Base-by-base conservation (phyloP, 2,797 vertebrate species). In the Poecile montanus region DNA sequence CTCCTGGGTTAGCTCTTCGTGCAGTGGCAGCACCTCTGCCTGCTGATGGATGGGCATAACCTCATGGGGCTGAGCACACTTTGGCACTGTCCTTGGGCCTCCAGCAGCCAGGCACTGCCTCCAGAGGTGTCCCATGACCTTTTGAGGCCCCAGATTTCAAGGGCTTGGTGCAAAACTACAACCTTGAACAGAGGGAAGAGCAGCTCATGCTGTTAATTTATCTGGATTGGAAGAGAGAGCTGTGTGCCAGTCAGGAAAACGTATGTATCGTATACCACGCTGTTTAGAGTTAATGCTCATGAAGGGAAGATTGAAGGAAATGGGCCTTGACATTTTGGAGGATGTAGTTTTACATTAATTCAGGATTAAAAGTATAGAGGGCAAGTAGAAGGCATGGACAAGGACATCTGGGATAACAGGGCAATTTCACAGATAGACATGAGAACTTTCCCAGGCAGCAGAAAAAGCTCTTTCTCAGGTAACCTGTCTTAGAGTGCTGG, bases 301-400 rank as follows among this genome's bases (percentile, higher is more conserved):
- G 87, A 60, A 83, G 72, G 42, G 65, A 68, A 87, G 93, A 91
- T 89, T 71, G 81, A 87, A 76, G 86, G 74, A 95, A 95, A 96
- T 95, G 90, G 68, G 48, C 78, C 92, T 89, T 93, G 92, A 87
- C 60, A 0, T 73, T 91, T 63, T 81, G 51, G 36, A 81, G 48
- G 79, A 75, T 16, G 34, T 53, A 42, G 17, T 60, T 88, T 90
- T 78, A 44, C 51, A 63, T 70, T 92, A 91, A 32, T 89, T 91
- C 76, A 48, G 66, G 56, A n/a, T 88, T 86, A 44, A 50, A 89
- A 73, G 19, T 42, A 73, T 10, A 67, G 70, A 96, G 76, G 87
- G 11, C 54, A 60, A 75, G 48, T 36, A 67, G 48, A 89, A 90
- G 66, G 19, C 42, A 14, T 13, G 23, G 86, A 36, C 45, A 94